Percentiles rank a stretch among this genome's conserved stretches.
Evolutionary conservation across 2,888 invertebrate genomes (phyloP).

Genomic region (Campaea margaritaria): DNA sequence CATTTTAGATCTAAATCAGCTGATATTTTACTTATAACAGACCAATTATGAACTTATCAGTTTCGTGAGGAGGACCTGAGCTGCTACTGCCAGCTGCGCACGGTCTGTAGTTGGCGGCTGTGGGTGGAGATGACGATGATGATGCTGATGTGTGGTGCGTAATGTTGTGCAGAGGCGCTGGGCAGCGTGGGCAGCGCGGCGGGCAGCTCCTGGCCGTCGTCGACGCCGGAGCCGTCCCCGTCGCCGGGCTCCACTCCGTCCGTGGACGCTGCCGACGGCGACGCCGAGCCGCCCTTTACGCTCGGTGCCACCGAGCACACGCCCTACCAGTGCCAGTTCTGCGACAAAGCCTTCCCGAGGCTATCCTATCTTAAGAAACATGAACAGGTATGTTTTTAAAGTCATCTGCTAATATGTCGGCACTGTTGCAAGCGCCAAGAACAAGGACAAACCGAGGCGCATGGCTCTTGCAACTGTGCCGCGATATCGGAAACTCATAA

Average conservation of each 20-base stretch:
- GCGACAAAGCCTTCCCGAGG: slow-evolving; percentile 95
- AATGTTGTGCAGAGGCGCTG: slow-evolving; percentile 84
- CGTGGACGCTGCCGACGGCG: slow-evolving; percentile 87
- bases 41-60: too few relatives aligned
- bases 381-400: slow-evolving; percentile 91
- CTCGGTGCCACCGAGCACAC: slow-evolving; percentile 90
- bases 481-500: too few relatives aligned
- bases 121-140: too few relatives aligned
- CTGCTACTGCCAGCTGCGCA: too few relatives aligned
- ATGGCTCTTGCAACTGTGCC: too few relatives aligned
- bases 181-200: slow-evolving; percentile 87
- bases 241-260: slow-evolving; percentile 88
- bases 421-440: too few relatives aligned
- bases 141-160: neutral
- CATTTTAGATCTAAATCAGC: too few relatives aligned
- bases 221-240: slow-evolving; percentile 86
- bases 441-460: too few relatives aligned
- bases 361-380: slow-evolving; percentile 95
- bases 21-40: too few relatives aligned
- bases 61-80: too few relatives aligned
- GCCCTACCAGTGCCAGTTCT: slow-evolving; percentile 96
- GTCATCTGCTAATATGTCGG: neutral
- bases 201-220: slow-evolving; percentile 89
- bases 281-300: slow-evolving; percentile 87
- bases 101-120: too few relatives aligned